phyloP scores from a whole-genome alignment of 2,797 vertebrate species.

The Echiichthys vipera region DNA sequence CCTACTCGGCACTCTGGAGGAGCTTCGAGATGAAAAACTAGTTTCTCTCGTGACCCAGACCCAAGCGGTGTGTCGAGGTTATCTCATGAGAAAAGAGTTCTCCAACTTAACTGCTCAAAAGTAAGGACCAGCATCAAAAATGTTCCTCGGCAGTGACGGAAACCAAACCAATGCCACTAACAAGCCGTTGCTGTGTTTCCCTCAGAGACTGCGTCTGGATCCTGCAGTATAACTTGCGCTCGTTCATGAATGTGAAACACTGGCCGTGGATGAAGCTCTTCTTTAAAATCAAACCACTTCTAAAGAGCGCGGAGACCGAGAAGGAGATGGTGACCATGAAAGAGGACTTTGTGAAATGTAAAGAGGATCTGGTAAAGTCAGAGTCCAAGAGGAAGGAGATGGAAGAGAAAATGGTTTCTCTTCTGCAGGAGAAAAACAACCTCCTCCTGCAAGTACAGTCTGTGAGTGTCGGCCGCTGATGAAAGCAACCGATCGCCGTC shows the following conservation, averaged over 20 bases:
- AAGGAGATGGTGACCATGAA: constrained; percentile 93
- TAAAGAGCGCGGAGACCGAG: constrained; percentile 89
- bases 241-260: constrained; percentile 91
- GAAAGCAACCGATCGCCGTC: neutral
- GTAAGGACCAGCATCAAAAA: constrained; percentile 63
- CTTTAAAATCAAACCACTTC: constrained; percentile 91
- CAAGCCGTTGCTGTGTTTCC: neutral
- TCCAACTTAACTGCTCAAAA: constrained; percentile 83
- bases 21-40: constrained; percentile 88
- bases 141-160: neutral
- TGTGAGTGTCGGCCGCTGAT: constrained; percentile 73
- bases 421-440: constrained; percentile 90
- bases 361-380: constrained; percentile 87
- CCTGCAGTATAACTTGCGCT: constrained; percentile 88
- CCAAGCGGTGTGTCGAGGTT: constrained; percentile 86
- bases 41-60: constrained; percentile 84
- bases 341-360: constrained; percentile 75
- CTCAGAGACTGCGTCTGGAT: constrained; percentile 78
- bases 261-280: constrained; percentile 94
- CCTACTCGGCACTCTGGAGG: constrained; percentile 86
- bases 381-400: constrained; percentile 87
- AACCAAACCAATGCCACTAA: neutral
- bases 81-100: constrained; percentile 84
- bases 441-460: constrained; percentile 88
- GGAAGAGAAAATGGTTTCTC: constrained; percentile 89